Evolutionary conservation across 2,113 vertebrate genomes (phyloP).

Genomic region (Anarrhichthys ocellatus): DNA sequence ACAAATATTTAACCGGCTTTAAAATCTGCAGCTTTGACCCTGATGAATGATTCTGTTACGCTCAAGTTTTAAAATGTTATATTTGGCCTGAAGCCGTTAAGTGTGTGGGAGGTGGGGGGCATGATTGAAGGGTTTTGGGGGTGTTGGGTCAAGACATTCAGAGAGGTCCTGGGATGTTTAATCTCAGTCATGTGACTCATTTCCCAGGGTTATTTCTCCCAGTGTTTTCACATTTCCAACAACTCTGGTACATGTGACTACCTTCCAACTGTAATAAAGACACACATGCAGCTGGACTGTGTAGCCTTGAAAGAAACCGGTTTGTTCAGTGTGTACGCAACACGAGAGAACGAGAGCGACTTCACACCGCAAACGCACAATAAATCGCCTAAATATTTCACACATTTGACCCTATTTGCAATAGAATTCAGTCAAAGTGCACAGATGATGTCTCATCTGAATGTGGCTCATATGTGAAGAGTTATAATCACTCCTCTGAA

Average conservation of each 20-base stretch:
- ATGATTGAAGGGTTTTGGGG: constrained; percentile 19
- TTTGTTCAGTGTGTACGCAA: background rate
- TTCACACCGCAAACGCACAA: background rate
- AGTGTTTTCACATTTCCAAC: constrained; percentile 18
- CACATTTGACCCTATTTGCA: background rate
- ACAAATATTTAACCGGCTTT: constrained; percentile 24
- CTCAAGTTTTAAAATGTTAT: constrained; percentile 44
- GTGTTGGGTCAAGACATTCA: constrained; percentile 14
- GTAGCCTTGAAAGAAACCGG: background rate
- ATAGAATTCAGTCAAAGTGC: background rate
- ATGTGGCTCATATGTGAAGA: no score
- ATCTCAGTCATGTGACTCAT: constrained; percentile 44
- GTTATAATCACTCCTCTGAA: constrained; percentile 12
- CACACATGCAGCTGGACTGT: background rate
- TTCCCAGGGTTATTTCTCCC: constrained; percentile 55
- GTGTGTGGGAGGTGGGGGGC: background rate
- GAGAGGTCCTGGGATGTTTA: constrained; percentile 63
- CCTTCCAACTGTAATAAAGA: background rate
- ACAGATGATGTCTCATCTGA: background rate
- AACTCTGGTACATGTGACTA: constrained; percentile 23
- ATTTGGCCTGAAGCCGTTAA: constrained; percentile 44
- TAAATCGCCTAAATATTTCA: background rate
- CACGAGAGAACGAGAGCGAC: background rate
- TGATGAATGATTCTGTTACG: constrained; percentile 21
- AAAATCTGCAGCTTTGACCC: constrained; percentile 13